Base-by-base conservation (phyloP, 2,113 vertebrate species). In the Pterocles gutturalis region DNA sequence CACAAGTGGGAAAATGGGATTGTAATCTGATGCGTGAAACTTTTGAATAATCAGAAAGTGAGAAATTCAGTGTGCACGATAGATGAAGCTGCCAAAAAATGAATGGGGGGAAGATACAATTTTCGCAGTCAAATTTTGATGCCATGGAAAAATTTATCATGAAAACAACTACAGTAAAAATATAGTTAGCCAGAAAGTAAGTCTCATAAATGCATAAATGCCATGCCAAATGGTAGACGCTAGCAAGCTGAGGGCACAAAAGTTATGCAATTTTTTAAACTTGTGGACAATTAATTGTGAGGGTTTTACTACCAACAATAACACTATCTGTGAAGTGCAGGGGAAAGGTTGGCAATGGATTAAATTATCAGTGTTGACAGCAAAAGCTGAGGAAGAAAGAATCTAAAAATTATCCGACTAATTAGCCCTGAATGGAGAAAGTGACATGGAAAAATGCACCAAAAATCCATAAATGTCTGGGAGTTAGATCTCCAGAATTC, bases 1-100 rank as follows among this genome's bases (percentile, higher is more conserved):
- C 46, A 64, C 73, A 87, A 78, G 89, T 53, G 95, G 91, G 80
- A 87, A 96, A 96, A 94, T 76, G 84, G 73, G 81, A 87, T 85
- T 93, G 70, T 89, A 94, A 95, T 91, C 49, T 77, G 78, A 86
- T 83, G 84, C 87, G 58, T 62, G 46, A 57, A 58, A 90, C 70
- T 90, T 82, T 17, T 7, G 65, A 93, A 79, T 94, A 94, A 96
- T 87, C 91, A 91, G 62, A 90, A 78, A 80, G 22, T 70, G 84
- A 91, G 66, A 90, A 94, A 95, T 83, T 88, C 78, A 91, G 81
- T 54, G 38, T 87, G 80, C 86, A 81, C 17, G 72, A 87, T 57
- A 89, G 53, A 85, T 36, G 62, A 94, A 89, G 25, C 73, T 93
- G 82, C 84, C 82, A 91, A 94, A 89, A 87, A 87, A 33, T 45